Conservation (phyloP, 2,888 invertebrate species). For the Isotomurus palustris region DNA sequence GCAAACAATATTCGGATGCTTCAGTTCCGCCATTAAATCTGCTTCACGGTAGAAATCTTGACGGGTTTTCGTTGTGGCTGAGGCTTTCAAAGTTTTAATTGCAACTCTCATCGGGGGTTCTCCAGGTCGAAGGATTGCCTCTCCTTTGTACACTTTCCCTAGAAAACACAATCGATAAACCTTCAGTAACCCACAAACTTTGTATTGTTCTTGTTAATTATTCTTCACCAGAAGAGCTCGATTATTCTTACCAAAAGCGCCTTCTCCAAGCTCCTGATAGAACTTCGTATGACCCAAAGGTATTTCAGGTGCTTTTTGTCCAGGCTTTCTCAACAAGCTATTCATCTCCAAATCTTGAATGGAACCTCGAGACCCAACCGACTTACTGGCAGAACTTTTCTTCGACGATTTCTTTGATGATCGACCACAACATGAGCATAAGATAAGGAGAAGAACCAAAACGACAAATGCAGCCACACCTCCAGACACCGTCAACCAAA, state of each 20-base stretch:
- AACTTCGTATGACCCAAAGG: constrained; percentile 78
- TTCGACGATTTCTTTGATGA: constrained; percentile 52
- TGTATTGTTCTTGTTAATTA: too few species aligned
- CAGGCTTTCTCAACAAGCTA: constrained; percentile 62
- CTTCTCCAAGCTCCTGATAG: constrained; percentile 88
- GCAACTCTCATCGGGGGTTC: constrained; percentile 74
- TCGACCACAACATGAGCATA: constrained; percentile 63
- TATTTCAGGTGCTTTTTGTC: constrained; percentile 73
- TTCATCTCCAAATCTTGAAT: constrained; percentile 70
- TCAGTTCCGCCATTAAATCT: constrained; percentile 86
- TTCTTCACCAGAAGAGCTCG: too few species aligned
- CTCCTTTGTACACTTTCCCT: constrained; percentile 92
- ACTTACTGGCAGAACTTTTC: constrained; percentile 28
- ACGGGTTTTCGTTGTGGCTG: constrained; percentile 80
- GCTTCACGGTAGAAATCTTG: constrained; percentile 87
- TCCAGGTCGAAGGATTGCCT: constrained; percentile 59
- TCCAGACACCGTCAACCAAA: constrained; percentile 59
- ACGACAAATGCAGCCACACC: constrained; percentile 56
- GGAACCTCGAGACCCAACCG: constrained; percentile 36
- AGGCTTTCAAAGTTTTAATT: constrained; percentile 89
- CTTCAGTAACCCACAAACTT: too few species aligned
- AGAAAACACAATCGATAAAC: constrained; percentile 33
- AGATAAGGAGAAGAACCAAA: constrained; percentile 56
- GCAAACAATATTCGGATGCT: constrained; percentile 93
- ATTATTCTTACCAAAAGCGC: constrained; percentile 84